These are phyloP conservation scores for Tachina fera DNA, from an alignment of 2,888 invertebrate species.

Conservation along the genomic window DNA sequence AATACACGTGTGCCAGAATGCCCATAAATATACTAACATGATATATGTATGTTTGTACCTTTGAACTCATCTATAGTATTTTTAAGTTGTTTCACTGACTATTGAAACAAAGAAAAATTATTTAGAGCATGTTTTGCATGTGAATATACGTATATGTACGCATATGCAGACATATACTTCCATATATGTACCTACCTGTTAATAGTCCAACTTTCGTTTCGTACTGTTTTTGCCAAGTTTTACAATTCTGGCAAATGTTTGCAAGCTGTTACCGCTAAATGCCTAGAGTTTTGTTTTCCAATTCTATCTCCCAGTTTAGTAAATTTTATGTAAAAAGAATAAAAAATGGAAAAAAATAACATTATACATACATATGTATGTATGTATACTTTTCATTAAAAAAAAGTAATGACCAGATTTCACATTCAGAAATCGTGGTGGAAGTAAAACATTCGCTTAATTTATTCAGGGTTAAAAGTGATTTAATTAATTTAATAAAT, in stretches of 20 bases:
- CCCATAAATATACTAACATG: no score
- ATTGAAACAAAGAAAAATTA: not conserved
- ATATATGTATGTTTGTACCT: not conserved
- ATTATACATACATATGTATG: not conserved
- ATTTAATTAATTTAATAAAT: no score
- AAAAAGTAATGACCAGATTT: no score
- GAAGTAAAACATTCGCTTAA: no score
- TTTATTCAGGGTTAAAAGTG: no score
- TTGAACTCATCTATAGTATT: not conserved
- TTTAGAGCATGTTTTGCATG: no score
- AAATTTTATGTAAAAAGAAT: not conserved
- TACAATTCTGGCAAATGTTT: not conserved
- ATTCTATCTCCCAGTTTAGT: not conserved
- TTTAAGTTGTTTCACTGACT: not conserved
- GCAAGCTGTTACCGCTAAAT: not conserved
- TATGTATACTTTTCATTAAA: no score
- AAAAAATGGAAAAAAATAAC: not conserved
- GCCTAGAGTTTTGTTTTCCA: not conserved
- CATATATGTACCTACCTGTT: not conserved
- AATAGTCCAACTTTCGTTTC: not conserved
- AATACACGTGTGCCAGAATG: no score
- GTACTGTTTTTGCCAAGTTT: not conserved
- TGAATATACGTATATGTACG: no score
- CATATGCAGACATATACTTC: not conserved
- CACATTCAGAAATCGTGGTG: no score